phyloP scores from a whole-genome alignment of 2,888 invertebrate species.

The Ceramica pisi region DNA sequence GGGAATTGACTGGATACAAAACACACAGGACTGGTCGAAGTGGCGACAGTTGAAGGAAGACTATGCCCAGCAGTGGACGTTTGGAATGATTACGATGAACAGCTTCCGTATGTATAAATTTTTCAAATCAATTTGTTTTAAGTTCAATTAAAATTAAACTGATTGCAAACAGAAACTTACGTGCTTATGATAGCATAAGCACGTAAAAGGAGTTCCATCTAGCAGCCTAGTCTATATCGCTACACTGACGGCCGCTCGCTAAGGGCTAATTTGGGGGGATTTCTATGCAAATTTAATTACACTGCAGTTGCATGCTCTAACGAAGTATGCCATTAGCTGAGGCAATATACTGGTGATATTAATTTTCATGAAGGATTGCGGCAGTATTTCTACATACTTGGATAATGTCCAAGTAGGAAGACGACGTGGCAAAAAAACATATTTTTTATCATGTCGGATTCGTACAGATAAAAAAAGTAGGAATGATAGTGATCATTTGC shows the following conservation, averaged over 20 bases:
- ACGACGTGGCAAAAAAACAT: no score
- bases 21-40: no score
- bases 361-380: constrained; percentile 72
- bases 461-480: no score
- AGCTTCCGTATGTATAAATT: not conserved
- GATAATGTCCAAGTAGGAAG: no score
- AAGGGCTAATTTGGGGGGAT: constrained; percentile 82
- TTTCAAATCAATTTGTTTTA: not conserved
- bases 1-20: no score
- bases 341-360: constrained; percentile 70
- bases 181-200: no score
- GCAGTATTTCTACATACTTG: not conserved
- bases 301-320: constrained; percentile 75
- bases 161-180: constrained; percentile 32
- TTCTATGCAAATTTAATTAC: constrained; percentile 87
- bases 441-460: no score
- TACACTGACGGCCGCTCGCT: constrained; percentile 56
- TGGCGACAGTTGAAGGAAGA: no score
- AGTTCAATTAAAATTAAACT: constrained; percentile 35
- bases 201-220: constrained; percentile 52
- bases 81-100: not conserved
- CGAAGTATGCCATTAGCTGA: constrained; percentile 78
- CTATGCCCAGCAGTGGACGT: no score
- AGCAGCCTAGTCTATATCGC: constrained; percentile 55
- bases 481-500: no score